Evolutionary conservation across 2,797 vertebrate species (phyloP).

Genomic region (Squalus acanthias): DNA sequence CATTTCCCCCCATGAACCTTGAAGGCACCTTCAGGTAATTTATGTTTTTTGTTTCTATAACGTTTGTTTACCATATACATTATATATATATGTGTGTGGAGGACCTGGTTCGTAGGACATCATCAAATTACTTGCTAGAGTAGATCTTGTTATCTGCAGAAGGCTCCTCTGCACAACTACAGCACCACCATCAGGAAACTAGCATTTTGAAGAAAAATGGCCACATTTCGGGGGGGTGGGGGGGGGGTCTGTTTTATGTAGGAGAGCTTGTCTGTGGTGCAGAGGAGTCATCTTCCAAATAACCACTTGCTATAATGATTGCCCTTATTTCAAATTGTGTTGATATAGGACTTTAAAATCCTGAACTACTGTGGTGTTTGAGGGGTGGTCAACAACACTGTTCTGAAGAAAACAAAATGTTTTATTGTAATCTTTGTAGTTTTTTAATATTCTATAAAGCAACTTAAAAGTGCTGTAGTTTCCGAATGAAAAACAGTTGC

Average conservation of each 20-base stretch:
- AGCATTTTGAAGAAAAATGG: background rate
- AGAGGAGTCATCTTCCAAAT: background rate
- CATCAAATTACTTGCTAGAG: background rate
- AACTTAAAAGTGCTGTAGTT: background rate
- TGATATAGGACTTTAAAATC: background rate
- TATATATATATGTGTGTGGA: background rate
- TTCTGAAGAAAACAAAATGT: background rate
- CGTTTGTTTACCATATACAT: no score
- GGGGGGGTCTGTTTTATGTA: background rate
- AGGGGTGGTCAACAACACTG: background rate
- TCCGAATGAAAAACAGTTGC: background rate
- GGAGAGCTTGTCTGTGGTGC: background rate
- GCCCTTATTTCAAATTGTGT: background rate
- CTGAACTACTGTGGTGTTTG: background rate
- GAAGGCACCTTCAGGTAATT: no score
- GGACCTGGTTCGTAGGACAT: background rate
- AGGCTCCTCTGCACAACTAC: background rate
- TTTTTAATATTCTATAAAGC: background rate
- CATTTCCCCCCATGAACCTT: no score
- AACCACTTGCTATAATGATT: background rate
- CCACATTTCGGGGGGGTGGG: background rate
- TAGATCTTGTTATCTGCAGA: background rate
- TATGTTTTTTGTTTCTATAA: no score
- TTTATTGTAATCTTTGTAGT: background rate
- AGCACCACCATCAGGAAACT: background rate